Evolutionary conservation across 2,113 vertebrate species (phyloP), one percentile per base, ranked within the genome.

Genomic region (Psilopsiagon aymara): DNA sequence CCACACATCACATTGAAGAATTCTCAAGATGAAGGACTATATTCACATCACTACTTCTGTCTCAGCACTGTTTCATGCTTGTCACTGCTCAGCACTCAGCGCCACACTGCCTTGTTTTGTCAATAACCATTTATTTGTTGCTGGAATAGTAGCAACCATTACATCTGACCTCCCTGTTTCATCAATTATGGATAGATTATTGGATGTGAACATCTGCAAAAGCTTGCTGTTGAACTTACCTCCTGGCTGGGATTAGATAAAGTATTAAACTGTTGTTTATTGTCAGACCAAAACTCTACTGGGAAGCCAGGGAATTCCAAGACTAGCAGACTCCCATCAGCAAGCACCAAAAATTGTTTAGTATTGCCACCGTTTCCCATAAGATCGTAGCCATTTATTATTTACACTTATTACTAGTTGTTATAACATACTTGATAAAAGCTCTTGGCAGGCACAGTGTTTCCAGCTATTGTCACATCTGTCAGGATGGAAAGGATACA

Each of bases 121-220:
- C 99, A 99, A 99, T 99, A 99, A 99, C 98, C 99, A 99, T 99
- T 99, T 99, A 99, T 99, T 99, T 99, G 99, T 99, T 99, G 99
- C 98, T 97, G 98, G 98, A 99, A 98, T 98, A 98, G 98, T 97
- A 98, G 98, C 98, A 99, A 98, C 98, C 98, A 98, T 99, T 99
- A 99, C 99, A 99, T 99, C 98, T 99, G 99, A 99, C 99, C 99
- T 99, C 99, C 98, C 99, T 99, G 99, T 99, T 99, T 99, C 99
- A 99, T 99, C 99, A 99, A 99, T 99, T 99, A 99, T 99, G 99
- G 99, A 99, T 99, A 99, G 99, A 99, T 99, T 99, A 99, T 99
- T 99, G 99, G 99, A 99, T 99, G 98, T 98, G 99, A 99, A 99
- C 99, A 99, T 99, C 99, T 99, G 99, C 99, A 99, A 98, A 98